Evolutionary conservation across 2,797 vertebrate species (phyloP).

Genomic region (Todus mexicanus): DNA sequence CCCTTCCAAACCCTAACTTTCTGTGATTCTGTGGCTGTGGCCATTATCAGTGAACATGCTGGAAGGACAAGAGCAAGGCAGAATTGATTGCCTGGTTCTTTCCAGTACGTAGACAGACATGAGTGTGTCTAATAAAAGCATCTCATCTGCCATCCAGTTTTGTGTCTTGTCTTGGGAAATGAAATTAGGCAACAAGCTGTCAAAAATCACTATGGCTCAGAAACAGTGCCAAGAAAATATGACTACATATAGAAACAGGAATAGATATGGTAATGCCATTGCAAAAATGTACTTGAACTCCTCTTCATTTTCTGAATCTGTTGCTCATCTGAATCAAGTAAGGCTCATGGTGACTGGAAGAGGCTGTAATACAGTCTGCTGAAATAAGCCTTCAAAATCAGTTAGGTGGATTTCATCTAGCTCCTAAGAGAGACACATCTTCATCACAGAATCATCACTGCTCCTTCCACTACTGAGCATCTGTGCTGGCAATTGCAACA

Average conservation of each 20-base stretch:
- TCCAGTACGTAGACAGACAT: fast-evolving
- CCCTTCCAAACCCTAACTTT: too few species aligned
- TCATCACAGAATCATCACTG: background rate
- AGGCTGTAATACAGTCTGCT: background rate
- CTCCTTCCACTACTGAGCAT: background rate
- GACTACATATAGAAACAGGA: background rate
- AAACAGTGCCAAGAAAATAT: background rate
- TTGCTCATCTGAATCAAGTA: background rate
- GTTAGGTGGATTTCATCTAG: background rate
- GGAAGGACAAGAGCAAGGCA: background rate
- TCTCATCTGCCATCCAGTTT: background rate
- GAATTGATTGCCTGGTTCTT: background rate
- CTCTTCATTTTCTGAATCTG: background rate
- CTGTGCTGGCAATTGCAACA: background rate
- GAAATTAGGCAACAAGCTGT: background rate
- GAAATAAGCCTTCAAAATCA: background rate
- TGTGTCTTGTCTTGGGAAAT: background rate
- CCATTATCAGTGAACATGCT: background rate
- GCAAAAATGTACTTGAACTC: background rate
- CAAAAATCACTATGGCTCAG: background rate
- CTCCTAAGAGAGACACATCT: background rate
- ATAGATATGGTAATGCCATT: background rate
- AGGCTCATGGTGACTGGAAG: background rate
- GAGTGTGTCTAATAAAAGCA: background rate
- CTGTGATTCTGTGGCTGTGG: background rate